Conservation (phyloP, 2,888 invertebrate species). For the Shargacucullia verbasci region DNA sequence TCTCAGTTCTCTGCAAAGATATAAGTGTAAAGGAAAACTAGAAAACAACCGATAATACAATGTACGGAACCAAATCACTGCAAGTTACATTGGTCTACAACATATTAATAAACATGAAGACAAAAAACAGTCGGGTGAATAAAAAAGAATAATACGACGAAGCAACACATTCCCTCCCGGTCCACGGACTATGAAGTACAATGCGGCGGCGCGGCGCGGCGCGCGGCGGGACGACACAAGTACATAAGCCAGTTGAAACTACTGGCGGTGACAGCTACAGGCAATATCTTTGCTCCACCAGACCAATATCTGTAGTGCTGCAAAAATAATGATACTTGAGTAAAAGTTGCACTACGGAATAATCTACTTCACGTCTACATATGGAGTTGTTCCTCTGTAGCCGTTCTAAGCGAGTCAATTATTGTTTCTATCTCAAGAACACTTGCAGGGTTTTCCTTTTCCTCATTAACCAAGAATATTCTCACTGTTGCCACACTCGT, state of each 20-base stretch:
- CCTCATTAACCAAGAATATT: constrained; percentile 17
- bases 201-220: constrained; percentile 59
- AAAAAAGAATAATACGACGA: constrained; percentile 58
- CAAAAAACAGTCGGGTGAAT: constrained; percentile 45
- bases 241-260: constrained; percentile 78
- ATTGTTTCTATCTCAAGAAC: constrained; percentile 20
- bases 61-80: constrained; percentile 30
- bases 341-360: constrained; percentile 63
- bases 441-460: constrained; percentile 18
- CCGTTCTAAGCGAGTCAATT: constrained; percentile 31
- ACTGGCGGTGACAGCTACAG: constrained; percentile 82
- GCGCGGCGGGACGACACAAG: constrained; percentile 66
- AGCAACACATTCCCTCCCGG: constrained; percentile 63
- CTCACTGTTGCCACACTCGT: neutral
- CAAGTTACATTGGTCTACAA: constrained; percentile 37
- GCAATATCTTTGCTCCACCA: constrained; percentile 82
- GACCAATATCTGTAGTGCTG: constrained; percentile 80
- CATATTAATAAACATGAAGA: constrained; percentile 51
- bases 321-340: constrained; percentile 74
- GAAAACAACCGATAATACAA: neutral
- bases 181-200: constrained; percentile 64
- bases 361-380: constrained; percentile 55
- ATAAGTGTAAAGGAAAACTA: no score
- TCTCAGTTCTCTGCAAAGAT: no score
- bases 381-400: constrained; percentile 32